Evolutionary conservation across 2,113 vertebrate genomes (phyloP).

Genomic region (Hydrochoerus hydrochaeris): DNA sequence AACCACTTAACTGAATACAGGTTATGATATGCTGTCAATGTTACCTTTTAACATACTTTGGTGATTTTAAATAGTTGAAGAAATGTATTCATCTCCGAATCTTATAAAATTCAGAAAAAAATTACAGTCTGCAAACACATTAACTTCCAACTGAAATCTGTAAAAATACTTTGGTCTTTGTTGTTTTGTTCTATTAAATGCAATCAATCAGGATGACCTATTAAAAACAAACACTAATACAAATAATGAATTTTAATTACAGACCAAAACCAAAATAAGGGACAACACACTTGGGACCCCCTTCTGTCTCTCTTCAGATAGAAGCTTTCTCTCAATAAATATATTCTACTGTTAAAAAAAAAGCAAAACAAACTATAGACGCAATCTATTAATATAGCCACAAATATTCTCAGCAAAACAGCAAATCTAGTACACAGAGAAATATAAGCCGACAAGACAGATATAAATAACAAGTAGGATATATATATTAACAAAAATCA

Average conservation of each 20-base stretch:
- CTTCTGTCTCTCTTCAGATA: too few relatives aligned
- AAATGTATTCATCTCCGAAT: neutral
- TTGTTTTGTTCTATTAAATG: slow-evolving; percentile 26
- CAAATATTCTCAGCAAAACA: neutral
- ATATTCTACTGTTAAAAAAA: too few relatives aligned
- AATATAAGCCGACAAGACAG: neutral
- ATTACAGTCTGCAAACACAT: neutral
- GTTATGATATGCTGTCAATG: neutral
- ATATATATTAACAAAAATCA: neutral
- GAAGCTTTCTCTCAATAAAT: too few relatives aligned
- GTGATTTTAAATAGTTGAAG: neutral
- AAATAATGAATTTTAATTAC: neutral
- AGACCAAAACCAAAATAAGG: neutral
- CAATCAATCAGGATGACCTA: neutral
- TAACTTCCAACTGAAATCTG: neutral
- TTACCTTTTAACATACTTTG: neutral
- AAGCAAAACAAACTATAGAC: neutral
- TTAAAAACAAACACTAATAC: neutral
- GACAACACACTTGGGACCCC: too few relatives aligned
- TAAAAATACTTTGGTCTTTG: slow-evolving; percentile 17
- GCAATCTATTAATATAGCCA: neutral
- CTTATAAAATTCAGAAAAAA: neutral
- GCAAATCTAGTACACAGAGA: neutral
- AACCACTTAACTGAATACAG: neutral
- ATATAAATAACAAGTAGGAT: neutral